These are phyloP conservation scores for Misgurnus mizolepis DNA, from an alignment of 2,113 vertebrate species.

Conservation along the genomic window DNA sequence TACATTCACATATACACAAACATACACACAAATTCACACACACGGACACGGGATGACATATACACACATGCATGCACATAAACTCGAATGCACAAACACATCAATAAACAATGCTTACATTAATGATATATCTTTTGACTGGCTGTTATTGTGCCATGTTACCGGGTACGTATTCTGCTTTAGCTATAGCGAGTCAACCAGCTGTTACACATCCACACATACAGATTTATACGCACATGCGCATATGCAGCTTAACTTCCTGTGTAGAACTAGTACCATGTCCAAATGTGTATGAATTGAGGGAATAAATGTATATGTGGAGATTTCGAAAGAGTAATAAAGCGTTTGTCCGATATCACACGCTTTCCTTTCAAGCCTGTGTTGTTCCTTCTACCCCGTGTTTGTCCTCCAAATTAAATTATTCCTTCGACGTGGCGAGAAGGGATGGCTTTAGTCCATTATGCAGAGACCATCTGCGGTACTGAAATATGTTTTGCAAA, in stretches of 20 bases:
- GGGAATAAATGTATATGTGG: neutral
- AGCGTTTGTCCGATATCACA: neutral
- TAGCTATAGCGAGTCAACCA: no score
- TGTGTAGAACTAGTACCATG: neutral
- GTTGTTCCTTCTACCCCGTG: slow-evolving; percentile 18
- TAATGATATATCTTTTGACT: no score
- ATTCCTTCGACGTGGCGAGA: slow-evolving; percentile 36
- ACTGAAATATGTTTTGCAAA: slow-evolving; percentile 15
- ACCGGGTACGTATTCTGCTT: no score
- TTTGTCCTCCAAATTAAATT: slow-evolving; percentile 43
- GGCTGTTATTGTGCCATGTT: no score
- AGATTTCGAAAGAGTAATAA: slow-evolving; percentile 19
- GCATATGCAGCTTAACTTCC: neutral
- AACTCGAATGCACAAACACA: no score
- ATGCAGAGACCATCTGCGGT: slow-evolving; percentile 39
- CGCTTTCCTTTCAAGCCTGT: neutral
- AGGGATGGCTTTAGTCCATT: slow-evolving; percentile 31
- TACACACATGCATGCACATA: no score
- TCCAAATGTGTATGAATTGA: slow-evolving; percentile 24
- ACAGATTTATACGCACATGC: no score
- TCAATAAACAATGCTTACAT: no score
- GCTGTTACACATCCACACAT: neutral
- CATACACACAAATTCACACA: no score
- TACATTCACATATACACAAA: no score
- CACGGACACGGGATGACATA: no score